Evolutionary conservation across 2,888 invertebrate species (phyloP), one percentile per base, ranked within the genome.

Genomic region (Plutella xylostella): DNA sequence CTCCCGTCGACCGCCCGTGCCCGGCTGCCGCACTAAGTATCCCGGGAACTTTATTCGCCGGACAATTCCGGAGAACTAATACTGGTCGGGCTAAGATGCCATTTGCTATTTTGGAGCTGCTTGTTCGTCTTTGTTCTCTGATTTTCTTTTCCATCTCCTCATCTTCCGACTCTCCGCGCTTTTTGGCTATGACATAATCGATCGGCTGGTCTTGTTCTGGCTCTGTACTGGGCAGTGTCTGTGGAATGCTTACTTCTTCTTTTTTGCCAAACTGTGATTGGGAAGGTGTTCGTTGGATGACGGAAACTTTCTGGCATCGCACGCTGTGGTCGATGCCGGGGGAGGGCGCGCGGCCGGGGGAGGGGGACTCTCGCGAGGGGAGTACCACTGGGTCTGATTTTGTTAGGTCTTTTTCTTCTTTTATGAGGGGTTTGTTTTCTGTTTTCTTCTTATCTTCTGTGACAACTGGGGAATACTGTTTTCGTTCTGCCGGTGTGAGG

Each of bases 191-290:
- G 61, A 90, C 94, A 67, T 94, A 94, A 65, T 94, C 94, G 49
- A 94, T 94, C 0, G 94, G 94, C 58, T 94, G 94, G 49, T 94
- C 94, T 73, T 93, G 91, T 66, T 90, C 91, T 0, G 91, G 91
- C 57, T 90, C 90, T 48, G 80, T 51, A 35, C 80, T 55, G 5
- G 85, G 80, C 49, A 85, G 57, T 31, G 85, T 76, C 38, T 80
- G 57, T 39, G 87, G 87, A 54, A 87, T 67, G 45, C 75, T 77
- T 14, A 86, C 78, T 45, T 87, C 86, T 53, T 85, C 85, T 60
- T 83, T 84, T 61, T 82, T 82, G 42, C 65, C 75, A 49, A 79
- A 82, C 54, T 83, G 80, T 50, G 83, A 72, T 50, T 82, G 83
- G 51, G 82, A 72, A 20, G 93, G 93, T 44, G 93, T 92, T 70